Percentiles rank a stretch among this genome's conserved stretches.
phyloP scores from a whole-genome alignment of 2,797 vertebrate genomes.

The Propithecus perrieri region DNA sequence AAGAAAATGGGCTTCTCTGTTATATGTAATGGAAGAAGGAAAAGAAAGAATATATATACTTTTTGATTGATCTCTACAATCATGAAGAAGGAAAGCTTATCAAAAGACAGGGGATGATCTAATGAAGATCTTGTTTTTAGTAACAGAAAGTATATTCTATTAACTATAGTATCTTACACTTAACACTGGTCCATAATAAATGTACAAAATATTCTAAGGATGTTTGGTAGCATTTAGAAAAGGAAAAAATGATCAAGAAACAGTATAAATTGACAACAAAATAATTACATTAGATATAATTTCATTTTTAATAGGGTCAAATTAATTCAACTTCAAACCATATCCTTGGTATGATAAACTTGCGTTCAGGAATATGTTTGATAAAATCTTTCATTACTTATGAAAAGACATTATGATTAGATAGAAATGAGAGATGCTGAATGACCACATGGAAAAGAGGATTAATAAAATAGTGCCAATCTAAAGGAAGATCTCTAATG shows the following conservation, averaged over 20 bases:
- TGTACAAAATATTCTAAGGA: not conserved
- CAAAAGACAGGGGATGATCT: not conserved
- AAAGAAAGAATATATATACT: not conserved
- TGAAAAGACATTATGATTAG: not conserved
- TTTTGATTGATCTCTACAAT: not conserved
- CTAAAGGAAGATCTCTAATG: not conserved
- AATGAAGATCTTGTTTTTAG: not conserved
- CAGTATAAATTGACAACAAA: not conserved
- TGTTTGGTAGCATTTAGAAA: not conserved
- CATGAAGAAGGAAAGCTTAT: not conserved
- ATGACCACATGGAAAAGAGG: not conserved
- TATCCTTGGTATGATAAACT: not conserved
- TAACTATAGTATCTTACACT: not conserved
- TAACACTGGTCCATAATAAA: not conserved
- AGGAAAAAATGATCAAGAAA: not conserved
- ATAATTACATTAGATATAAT: not conserved
- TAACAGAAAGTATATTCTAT: not conserved
- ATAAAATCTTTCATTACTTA: not conserved
- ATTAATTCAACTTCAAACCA: not conserved
- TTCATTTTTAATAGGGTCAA: slow-evolving; percentile 21
- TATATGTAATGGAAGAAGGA: not conserved
- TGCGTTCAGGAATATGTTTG: not conserved
- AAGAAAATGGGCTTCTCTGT: not conserved
- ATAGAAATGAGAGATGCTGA: not conserved
- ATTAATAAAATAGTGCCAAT: not conserved